Conservation (phyloP, 2,113 vertebrate genomes). For the Pseudorectes ferrugineus region DNA sequence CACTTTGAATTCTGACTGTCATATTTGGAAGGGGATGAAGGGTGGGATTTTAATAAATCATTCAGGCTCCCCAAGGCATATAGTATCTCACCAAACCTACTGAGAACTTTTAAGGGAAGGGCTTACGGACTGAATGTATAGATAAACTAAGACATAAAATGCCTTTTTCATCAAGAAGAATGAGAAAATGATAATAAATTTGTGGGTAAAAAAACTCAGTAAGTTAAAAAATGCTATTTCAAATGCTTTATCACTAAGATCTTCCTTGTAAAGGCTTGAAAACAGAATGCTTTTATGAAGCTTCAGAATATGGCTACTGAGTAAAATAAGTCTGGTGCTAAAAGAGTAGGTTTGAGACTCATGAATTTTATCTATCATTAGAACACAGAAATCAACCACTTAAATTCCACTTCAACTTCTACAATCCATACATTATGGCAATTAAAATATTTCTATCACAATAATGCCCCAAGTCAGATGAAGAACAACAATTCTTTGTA, state of each 20-base stretch:
- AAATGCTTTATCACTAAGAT: not conserved
- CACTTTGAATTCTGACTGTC: slow-evolving; percentile 57
- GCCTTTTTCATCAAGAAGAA: not conserved
- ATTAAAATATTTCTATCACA: not conserved
- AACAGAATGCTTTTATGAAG: not conserved
- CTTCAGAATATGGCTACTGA: not conserved
- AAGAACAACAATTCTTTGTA: not conserved
- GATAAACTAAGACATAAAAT: slow-evolving; percentile 24
- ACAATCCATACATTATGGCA: not conserved
- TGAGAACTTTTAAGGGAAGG: slow-evolving; percentile 33
- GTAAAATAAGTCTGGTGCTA: not conserved
- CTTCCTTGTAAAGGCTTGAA: not conserved
- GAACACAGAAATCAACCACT: not conserved
- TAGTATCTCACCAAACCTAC: not conserved
- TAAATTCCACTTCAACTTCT: not conserved
- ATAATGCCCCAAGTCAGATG: not conserved
- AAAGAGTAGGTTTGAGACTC: not conserved
- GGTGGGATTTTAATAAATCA: slow-evolving; percentile 51
- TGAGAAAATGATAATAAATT: not conserved
- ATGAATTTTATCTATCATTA: not conserved
- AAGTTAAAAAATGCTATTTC: not conserved
- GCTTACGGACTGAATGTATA: slow-evolving; percentile 9
- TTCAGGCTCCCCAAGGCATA: slow-evolving; percentile 7
- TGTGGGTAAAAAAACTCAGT: not conserved
- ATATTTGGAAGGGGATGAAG: slow-evolving; percentile 48